Percentiles rank a stretch among this genome's conserved stretches.
These are phyloP conservation scores for Tetragnatha versicolor DNA, from an alignment of 1,140 invertebrate species.

Conservation along the genomic window DNA sequence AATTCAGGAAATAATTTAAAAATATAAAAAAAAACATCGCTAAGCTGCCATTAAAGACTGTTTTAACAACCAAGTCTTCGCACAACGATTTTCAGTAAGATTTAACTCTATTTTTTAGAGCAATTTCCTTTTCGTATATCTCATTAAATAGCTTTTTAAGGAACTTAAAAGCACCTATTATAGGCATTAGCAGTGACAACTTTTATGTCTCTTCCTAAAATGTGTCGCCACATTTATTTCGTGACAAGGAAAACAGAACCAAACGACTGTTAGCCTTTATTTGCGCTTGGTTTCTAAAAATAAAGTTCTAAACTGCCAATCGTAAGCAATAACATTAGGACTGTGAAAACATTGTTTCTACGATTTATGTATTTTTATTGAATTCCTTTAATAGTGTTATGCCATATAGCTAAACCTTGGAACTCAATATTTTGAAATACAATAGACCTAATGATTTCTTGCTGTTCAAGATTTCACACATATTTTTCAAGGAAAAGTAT, in stretches of 20 bases:
- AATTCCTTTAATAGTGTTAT: no score
- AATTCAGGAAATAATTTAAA: no score
- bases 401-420: no score
- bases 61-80: not conserved
- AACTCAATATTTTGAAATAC: no score
- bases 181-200: not conserved
- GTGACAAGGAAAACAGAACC: not conserved
- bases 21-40: not conserved
- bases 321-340: no score
- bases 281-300: not conserved
- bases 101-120: constrained; percentile 34
- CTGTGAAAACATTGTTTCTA: no score
- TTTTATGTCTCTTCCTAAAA: not conserved
- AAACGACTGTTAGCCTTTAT: not conserved
- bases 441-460: no score
- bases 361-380: no score
- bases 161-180: not conserved
- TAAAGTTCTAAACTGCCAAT: no score
- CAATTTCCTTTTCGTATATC: not conserved
- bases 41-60: not conserved
- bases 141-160: constrained; percentile 2
- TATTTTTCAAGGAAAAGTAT: no score
- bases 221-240: not conserved
- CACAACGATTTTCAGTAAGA: not conserved
- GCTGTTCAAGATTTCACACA: no score